phyloP scores from a whole-genome alignment of 2,113 vertebrate genomes.

The Hyaena hyaena region DNA sequence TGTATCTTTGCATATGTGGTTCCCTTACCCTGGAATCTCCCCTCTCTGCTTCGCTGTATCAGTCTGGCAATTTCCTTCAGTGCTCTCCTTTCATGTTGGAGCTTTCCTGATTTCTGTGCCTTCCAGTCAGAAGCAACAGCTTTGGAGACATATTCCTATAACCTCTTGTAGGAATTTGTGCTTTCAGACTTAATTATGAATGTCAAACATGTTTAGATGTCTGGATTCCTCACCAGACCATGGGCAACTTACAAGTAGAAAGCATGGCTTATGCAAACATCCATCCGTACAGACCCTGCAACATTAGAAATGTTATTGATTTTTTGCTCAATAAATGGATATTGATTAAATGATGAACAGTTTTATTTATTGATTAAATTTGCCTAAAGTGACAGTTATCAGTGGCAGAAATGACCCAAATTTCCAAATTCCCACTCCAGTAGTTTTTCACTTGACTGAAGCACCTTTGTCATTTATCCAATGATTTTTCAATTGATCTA shows the following conservation, averaged over 20 bases:
- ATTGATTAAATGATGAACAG: neutral
- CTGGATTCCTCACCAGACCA: neutral
- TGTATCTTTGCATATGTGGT: neutral
- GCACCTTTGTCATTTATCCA: neutral
- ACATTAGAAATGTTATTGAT: neutral
- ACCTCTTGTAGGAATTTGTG: neutral
- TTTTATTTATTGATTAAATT: neutral
- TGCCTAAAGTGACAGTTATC: neutral
- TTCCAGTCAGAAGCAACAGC: neutral
- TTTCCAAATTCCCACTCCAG: neutral
- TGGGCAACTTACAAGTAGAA: neutral
- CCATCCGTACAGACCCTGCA: neutral
- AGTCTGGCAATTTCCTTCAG: neutral
- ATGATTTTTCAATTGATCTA: neutral
- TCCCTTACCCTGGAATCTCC: neutral
- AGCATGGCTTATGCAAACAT: neutral
- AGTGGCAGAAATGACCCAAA: neutral
- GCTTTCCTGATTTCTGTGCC: neutral
- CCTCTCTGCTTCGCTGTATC: neutral
- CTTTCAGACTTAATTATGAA: neutral
- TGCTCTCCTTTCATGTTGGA: neutral
- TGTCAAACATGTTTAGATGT: neutral
- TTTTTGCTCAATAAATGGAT: neutral
- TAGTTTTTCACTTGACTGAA: neutral
- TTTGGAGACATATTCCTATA: neutral